A percentile compares a stretch with the other conserved stretches of the same genome.
Conservation (phyloP, 2,797 vertebrate genomes). For the Petrocephalus schoutedeni region DNA sequence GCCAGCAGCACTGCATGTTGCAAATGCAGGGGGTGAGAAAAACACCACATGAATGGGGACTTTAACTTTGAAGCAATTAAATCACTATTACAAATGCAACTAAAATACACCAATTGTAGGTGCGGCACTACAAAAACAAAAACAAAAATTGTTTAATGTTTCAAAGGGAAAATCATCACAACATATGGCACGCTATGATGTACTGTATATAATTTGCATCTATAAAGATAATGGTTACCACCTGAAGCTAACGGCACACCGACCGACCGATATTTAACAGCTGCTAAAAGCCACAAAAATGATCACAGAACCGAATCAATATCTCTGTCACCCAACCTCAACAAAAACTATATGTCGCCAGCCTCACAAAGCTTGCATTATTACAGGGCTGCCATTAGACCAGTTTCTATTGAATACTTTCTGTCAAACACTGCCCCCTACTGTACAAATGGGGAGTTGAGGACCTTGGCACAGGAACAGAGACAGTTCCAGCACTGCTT, state of each 20-base stretch:
- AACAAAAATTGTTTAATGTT: too few species aligned
- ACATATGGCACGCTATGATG: too few species aligned
- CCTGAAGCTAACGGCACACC: not conserved
- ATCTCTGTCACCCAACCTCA: not conserved
- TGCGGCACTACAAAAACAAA: too few species aligned
- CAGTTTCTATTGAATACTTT: not conserved
- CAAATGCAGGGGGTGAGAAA: not conserved
- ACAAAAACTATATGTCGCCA: not conserved
- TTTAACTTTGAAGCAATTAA: not conserved
- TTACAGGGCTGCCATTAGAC: not conserved
- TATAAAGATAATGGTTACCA: not conserved
- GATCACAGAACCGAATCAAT: not conserved
- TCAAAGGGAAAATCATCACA: too few species aligned
- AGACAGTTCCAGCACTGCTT: not conserved
- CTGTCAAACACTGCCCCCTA: conserved; percentile 20
- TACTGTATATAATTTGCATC: too few species aligned
- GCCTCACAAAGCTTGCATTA: not conserved
- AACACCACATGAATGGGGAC: not conserved
- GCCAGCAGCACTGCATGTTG: not conserved
- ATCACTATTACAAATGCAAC: not conserved
- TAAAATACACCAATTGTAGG: not conserved
- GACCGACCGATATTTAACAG: not conserved
- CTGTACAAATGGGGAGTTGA: not conserved
- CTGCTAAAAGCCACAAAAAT: not conserved
- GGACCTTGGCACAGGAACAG: not conserved